Evolutionary conservation across 2,113 vertebrate genomes (phyloP), one percentile per base, ranked within the genome.

Genomic region (Corydoras maculifer): DNA sequence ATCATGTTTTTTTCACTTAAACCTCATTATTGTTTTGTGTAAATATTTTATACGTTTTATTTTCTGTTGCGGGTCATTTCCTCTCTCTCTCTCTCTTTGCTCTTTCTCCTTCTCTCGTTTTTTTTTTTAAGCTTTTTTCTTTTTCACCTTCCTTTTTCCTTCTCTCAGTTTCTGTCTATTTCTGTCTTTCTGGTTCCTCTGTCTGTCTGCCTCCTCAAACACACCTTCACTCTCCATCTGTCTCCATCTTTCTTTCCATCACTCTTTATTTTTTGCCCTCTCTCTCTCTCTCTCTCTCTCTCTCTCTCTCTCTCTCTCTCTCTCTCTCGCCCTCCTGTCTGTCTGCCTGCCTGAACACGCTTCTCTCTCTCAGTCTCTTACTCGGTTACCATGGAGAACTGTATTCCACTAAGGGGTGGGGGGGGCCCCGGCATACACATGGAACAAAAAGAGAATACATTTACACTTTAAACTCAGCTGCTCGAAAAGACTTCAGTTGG

Each of bases 311-410:
- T 30, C 31, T 49, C 12, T 65, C 49, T 64, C 15, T 64, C 14
- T 31, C 12, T 43, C 8, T 32, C 14, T 69, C 6, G 51, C 11
- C 3, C 51, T 53, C 13, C 32, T 72, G 15, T 49, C 31, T 7
- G 0, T 43, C 32, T 68, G 25, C 49, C 32, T 60, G 4, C 35
- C 35, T 8, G 7, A 43, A 43, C 35, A 43, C 48, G 13, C 8
- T 43, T 58, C 6, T 76, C 60, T n/a, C 12, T 69, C 66, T 66
- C 61, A 30, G 9, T 75, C 50, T 31, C 50, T 70, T 67, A 43
- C 76, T 79, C 70, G 72, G 84, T 88, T 84, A 74, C 86, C 85
- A 86, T 87, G 85, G 85, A 79, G 78, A 86, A 75, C 62, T 68
- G 78, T 72, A 77, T 80, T 79, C 78, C 79, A 32, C 82, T 70